Conservation (phyloP, 1,140 invertebrate genomes). For the Lepidurus couesii region DNA sequence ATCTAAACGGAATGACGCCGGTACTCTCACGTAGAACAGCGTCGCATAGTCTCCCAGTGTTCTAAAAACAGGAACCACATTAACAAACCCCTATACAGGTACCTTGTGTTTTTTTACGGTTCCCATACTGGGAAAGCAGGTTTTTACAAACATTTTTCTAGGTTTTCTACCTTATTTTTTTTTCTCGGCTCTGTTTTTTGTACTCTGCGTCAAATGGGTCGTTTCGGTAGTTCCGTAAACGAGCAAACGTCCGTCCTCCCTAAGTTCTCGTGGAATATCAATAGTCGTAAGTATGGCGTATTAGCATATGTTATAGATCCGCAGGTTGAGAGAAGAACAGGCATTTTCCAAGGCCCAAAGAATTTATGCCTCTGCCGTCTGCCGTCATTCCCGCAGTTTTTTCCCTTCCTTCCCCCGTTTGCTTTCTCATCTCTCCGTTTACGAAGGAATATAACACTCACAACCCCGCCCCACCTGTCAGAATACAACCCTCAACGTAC, state of each 20-base stretch:
- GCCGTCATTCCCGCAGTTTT: conserved; percentile 3
- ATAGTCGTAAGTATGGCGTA: conserved; percentile 15
- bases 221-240: conserved; percentile 18
- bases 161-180: neutral
- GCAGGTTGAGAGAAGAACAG: conserved; percentile 4
- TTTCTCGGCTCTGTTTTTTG: neutral
- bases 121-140: neutral
- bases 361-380: conserved; percentile 8
- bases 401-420: neutral
- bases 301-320: conserved; percentile 18
- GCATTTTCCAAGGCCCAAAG: neutral
- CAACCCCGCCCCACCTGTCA: conserved; percentile 12
- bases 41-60: no score
- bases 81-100: no score
- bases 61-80: no score
- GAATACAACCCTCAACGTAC: neutral
- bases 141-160: neutral
- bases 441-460: neutral
- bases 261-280: conserved; percentile 19
- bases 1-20: no score
- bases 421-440: neutral
- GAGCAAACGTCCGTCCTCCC: conserved; percentile 12
- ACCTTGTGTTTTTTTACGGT: no score
- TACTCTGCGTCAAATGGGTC: conserved; percentile 3
- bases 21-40: no score